A percentile compares a stretch with the other conserved stretches of the same genome.
These are phyloP conservation scores for Moxostoma hubbsi DNA, from an alignment of 2,797 vertebrate genomes.

Conservation along the genomic window DNA sequence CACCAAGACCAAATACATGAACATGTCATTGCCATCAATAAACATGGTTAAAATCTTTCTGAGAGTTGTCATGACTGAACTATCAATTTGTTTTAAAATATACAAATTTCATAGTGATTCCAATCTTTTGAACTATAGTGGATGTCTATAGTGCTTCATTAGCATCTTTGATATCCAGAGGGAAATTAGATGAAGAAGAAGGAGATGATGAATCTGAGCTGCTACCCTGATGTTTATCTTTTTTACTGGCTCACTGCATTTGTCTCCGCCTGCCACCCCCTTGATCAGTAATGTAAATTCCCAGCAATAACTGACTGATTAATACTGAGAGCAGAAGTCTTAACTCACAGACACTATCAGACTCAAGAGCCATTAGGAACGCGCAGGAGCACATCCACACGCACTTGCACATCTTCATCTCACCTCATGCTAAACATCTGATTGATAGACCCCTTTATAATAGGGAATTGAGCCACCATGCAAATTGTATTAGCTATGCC, in stretches of 20 bases:
- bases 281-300: slow-evolving; percentile 59
- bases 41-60: too few relatives aligned
- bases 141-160: slow-evolving; percentile 9
- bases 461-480: not conserved
- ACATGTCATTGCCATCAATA: too few relatives aligned
- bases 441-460: slow-evolving; percentile 34
- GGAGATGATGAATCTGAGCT: slow-evolving; percentile 55
- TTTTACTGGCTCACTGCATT: slow-evolving; percentile 44
- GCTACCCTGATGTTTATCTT: slow-evolving; percentile 43
- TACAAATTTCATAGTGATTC: too few relatives aligned
- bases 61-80: too few relatives aligned
- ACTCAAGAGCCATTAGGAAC: slow-evolving; percentile 39
- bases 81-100: too few relatives aligned
- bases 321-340: slow-evolving; percentile 45
- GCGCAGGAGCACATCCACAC: slow-evolving; percentile 11
- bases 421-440: slow-evolving; percentile 33
- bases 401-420: slow-evolving; percentile 38
- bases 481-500: slow-evolving; percentile 34
- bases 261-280: slow-evolving; percentile 43
- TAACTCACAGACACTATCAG: slow-evolving; percentile 21
- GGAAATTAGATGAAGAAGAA: slow-evolving; percentile 27
- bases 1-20: too few relatives aligned
- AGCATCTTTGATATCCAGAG: slow-evolving; percentile 24
- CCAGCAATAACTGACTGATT: slow-evolving; percentile 51
- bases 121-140: not conserved